These are phyloP conservation scores for Venturia canescens DNA, from an alignment of 1,140 invertebrate species.

Conservation along the genomic window DNA sequence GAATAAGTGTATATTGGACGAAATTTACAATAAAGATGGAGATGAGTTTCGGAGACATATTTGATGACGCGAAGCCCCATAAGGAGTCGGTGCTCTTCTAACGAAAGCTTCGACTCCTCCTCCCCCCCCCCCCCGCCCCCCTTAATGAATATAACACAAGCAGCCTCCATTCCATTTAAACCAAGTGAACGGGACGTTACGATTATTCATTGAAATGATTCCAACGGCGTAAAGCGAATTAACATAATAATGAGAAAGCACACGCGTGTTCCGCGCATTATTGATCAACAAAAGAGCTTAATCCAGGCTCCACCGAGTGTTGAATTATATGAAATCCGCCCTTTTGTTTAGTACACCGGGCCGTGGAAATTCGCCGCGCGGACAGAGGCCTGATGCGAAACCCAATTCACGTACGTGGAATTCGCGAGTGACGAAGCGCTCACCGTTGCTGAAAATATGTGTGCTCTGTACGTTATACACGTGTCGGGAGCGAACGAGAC, in stretches of 20 bases:
- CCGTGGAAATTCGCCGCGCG: not conserved
- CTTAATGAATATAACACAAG: too few species aligned
- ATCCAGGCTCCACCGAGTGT: not conserved
- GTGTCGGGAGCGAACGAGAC: not conserved
- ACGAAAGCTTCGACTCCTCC: too few species aligned
- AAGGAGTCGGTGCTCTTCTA: too few species aligned
- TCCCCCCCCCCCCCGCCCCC: too few species aligned
- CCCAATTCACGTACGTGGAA: constrained; percentile 15
- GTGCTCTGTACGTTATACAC: constrained; percentile 28
- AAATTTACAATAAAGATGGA: too few species aligned
- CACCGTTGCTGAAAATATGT: constrained; percentile 11
- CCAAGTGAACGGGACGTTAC: too few species aligned
- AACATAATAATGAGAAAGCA: not conserved
- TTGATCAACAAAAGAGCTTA: not conserved
- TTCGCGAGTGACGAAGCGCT: constrained; percentile 38
- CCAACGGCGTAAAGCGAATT: too few species aligned
- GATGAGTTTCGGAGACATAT: too few species aligned
- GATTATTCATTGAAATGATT: too few species aligned
- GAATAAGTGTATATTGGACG: too few species aligned
- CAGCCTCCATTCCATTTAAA: too few species aligned
- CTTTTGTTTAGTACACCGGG: not conserved
- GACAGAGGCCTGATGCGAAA: not conserved
- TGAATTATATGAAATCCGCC: not conserved
- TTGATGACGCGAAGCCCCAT: too few species aligned
- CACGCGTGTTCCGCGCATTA: not conserved